These are phyloP conservation scores for Leptonema lineaticorne DNA, from an alignment of 1,140 invertebrate species.

Conservation along the genomic window DNA sequence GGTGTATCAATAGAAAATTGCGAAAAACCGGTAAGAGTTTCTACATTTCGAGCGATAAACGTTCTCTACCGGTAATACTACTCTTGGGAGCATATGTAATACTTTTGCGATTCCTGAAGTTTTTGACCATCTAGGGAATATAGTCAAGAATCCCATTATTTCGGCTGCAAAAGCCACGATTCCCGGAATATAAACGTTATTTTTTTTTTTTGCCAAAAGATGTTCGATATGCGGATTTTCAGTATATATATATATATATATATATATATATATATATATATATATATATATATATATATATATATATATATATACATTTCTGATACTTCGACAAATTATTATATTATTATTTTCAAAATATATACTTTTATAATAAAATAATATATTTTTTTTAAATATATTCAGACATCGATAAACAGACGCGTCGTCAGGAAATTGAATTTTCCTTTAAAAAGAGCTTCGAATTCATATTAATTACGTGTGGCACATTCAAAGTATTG, in stretches of 20 bases:
- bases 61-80: background rate
- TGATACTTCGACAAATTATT: too few relatives aligned
- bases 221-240: too few relatives aligned
- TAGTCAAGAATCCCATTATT: background rate
- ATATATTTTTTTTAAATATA: too few relatives aligned
- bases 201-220: background rate
- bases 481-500: background rate
- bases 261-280: too few relatives aligned
- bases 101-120: slow-evolving; percentile 19
- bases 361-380: too few relatives aligned
- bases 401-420: too few relatives aligned
- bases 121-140: slow-evolving; percentile 13
- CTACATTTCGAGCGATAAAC: background rate
- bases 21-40: background rate
- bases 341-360: too few relatives aligned
- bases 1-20: slow-evolving; percentile 11
- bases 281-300: too few relatives aligned
- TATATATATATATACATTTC: too few relatives aligned
- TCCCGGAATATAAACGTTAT: background rate
- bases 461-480: background rate
- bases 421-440: too few relatives aligned
- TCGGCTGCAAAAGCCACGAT: background rate
- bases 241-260: too few relatives aligned
- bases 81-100: slow-evolving; percentile 19
- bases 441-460: background rate